These are phyloP conservation scores for Zaprionus bogoriensis DNA, from an alignment of 2,888 invertebrate genomes.

Conservation along the genomic window DNA sequence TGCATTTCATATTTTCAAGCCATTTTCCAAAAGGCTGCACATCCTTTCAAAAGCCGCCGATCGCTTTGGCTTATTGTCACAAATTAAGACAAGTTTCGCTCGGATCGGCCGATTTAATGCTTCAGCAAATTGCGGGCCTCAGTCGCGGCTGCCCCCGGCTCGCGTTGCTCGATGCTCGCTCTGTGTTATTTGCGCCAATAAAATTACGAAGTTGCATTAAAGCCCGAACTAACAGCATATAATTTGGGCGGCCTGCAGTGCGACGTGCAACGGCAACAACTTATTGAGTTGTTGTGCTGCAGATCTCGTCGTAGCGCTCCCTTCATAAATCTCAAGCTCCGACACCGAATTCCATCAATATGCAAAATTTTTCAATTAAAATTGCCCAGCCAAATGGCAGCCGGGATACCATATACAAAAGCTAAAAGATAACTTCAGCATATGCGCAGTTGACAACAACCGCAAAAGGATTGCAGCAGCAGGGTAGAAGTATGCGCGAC, in stretches of 20 bases:
- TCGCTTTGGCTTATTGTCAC: conserved; percentile 68
- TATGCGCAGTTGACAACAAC: conserved; percentile 55
- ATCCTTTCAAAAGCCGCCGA: conserved; percentile 60
- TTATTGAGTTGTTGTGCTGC: conserved; percentile 47
- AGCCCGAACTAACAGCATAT: conserved; percentile 61
- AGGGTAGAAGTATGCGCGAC: neutral
- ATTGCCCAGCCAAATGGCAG: conserved; percentile 67
- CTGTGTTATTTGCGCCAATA: conserved; percentile 78
- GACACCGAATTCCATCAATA: conserved; percentile 80
- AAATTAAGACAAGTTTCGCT: conserved; percentile 58
- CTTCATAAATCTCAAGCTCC: conserved; percentile 58
- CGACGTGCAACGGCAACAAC: conserved; percentile 21
- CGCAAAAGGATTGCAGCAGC: neutral
- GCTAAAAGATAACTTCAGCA: conserved; percentile 68
- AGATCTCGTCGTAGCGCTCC: conserved; percentile 23
- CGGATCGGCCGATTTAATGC: conserved; percentile 35
- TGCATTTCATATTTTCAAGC: conserved; percentile 67
- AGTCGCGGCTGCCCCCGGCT: conserved; percentile 27
- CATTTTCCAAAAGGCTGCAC: conserved; percentile 51
- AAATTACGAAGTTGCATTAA: conserved; percentile 71
- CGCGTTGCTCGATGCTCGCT: conserved; percentile 9
- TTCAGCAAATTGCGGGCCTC: conserved; percentile 56
- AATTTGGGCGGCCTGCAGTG: conserved; percentile 57
- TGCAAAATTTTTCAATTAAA: conserved; percentile 83
- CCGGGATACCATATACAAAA: conserved; percentile 19